phyloP scores from a whole-genome alignment of 2,888 invertebrate species.

The Lasius platythorax region DNA sequence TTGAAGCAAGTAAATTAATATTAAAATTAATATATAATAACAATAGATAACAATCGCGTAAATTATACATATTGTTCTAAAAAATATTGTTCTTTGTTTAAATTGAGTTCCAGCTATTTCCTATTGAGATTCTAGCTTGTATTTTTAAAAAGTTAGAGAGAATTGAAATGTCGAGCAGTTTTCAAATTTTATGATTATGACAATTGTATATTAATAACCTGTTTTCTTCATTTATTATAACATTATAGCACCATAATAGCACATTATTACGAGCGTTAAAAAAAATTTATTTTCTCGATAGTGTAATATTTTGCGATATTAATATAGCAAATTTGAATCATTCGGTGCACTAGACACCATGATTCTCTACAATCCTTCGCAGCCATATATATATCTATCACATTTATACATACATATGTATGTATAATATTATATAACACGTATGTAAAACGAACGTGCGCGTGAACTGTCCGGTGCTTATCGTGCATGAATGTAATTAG shows the following conservation, averaged over 20 bases:
- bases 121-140: background rate
- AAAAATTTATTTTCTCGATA: background rate
- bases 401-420: background rate
- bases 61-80: background rate
- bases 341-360: background rate
- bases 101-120: background rate
- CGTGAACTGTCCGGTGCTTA: constrained; percentile 54
- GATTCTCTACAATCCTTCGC: no score
- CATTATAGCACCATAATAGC: background rate
- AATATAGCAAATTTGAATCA: constrained; percentile 10
- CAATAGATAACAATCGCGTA: background rate
- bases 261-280: background rate
- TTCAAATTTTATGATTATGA: no score
- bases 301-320: background rate
- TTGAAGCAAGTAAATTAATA: background rate
- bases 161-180: background rate
- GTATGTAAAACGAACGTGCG: constrained; percentile 21
- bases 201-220: background rate
- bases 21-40: background rate
- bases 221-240: background rate
- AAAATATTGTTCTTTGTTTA: background rate
- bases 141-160: background rate
- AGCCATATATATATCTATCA: background rate
- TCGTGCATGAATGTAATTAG: constrained; percentile 72
- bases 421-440: background rate